A percentile compares a stretch with the other conserved stretches of the same genome.
Evolutionary conservation across 2,888 invertebrate genomes (phyloP).

Genomic region (Zygaena filipendulae): DNA sequence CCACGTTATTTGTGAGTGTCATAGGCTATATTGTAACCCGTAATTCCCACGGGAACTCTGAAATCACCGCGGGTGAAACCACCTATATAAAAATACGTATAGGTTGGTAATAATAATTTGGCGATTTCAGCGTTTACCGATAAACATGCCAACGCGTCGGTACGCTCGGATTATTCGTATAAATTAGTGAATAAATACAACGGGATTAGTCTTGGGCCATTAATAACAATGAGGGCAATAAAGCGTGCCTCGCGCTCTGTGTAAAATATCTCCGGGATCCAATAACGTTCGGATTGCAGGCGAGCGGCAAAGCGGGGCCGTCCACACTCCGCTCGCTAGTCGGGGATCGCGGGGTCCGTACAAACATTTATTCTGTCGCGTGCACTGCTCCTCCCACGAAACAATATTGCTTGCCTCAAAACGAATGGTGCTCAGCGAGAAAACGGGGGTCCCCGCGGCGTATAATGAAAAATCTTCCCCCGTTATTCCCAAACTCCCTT

Average conservation of each 20-base stretch:
- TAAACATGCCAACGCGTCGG: too few relatives aligned
- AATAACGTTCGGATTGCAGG: conserved; percentile 39
- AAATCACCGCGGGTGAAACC: too few relatives aligned
- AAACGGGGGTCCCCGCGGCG: conserved; percentile 29
- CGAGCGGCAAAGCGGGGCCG: conserved; percentile 13
- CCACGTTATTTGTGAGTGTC: too few relatives aligned
- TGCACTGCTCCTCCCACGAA: conserved; percentile 35
- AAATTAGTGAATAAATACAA: conserved; percentile 2
- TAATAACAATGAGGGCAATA: conserved; percentile 36
- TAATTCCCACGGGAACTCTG: too few relatives aligned
- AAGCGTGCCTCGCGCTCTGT: conserved; percentile 23
- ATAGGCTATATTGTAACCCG: too few relatives aligned
- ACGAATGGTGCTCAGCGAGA: conserved; percentile 26
- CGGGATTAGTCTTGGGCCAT: too few relatives aligned
- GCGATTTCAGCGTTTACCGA: conserved; percentile 16
- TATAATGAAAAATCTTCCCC: conserved; percentile 47
- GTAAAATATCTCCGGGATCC: conserved; percentile 37
- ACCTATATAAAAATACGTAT: too few relatives aligned
- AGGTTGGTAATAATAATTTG: too few relatives aligned
- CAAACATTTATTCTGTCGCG: conserved; percentile 46
- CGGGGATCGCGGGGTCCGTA: conserved; percentile 29
- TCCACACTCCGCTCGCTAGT: conserved; percentile 6
- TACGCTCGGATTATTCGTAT: conserved; percentile 2
- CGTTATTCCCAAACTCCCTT: too few relatives aligned
- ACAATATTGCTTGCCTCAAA: conserved; percentile 51